Base-by-base conservation (phyloP, 2,888 invertebrate species). In the Scaptodrosophila latifasciaeformis region DNA sequence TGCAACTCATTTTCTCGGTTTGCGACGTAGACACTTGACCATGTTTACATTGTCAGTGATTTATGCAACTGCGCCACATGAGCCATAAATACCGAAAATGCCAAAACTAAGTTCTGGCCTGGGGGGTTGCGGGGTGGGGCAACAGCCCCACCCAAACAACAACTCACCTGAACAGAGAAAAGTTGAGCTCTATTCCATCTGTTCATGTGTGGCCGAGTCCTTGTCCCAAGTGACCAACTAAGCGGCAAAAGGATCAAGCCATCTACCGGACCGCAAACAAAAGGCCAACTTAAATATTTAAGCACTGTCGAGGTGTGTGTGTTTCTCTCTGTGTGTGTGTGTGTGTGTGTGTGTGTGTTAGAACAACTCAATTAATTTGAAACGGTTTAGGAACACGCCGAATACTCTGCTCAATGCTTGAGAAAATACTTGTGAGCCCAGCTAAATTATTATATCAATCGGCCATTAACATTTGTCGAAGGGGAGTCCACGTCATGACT, bases 291-390 rank as follows among this genome's bases (percentile, higher is more conserved):
- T 82, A 84, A 84, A 84, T 84, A 83, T 83, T 83, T 83, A 83
- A 83, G 74, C 76, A 70, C 13, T 12, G 27, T 6, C 17, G n/a
- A 4, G 31, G 13, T 12, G 13, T 2, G 7, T 10, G 37, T 17
- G 15, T n/a, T 34, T 1, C 10, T 15, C 10, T n/a, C n/a, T n/a
- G n/a, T n/a, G n/a, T n/a, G n/a, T n/a, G n/a, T n/a, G n/a, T n/a
- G n/a, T n/a, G n/a, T n/a, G n/a, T n/a, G n/a, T n/a, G n/a, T n/a
- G n/a, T n/a, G 18, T 9, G 43, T 12, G 40, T 39, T 31, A 68
- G 65, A 68, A 81, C 84, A 84, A 84, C 84, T 83, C 83, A 84
- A 83, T 83, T 83, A 84, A 83, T 83, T 82, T 80, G 82, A 80
- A 80, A 71, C 70, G 70, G 59, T n/a, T 68, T 43, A 50, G 56